Base-by-base conservation (phyloP, 2,888 invertebrate genomes). In the Tenthredo distinguenda region DNA sequence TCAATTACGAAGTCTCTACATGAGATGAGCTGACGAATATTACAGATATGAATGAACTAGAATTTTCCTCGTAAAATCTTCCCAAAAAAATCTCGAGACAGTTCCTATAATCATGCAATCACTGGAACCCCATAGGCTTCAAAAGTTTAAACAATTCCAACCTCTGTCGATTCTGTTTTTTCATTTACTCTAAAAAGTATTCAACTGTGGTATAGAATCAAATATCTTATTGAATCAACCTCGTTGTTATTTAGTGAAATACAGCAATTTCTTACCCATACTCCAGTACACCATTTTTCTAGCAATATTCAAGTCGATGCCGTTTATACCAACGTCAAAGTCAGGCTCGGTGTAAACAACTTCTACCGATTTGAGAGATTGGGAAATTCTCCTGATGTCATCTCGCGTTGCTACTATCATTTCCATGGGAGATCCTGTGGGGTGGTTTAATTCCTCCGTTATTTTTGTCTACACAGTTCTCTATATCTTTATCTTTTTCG, bases 231-330 rank as follows among this genome's bases (percentile, higher is more conserved):
- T 2, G 4, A 31, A 47, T 43, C 7, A n/a, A 85, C 62, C 40
- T 5, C 40, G 10, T 58, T 58, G 15, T 77, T 10, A n/a, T 31
- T n/a, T 62, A 10, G n/a, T 72, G 2, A 43, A 71, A 76, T 55
- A 34, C 40, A 43, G 3, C 10, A 9, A 58, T 15, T 18, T 84
- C 86, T 88, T 87, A 94, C 94, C 92, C 85, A 92, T 92, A 84
- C 92, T 93, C 93, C 94, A 96, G 89, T 95, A 96, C 10, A 95
- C 89, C 1, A 91, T 89, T 0, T 94, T 92, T 1, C 92, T 91
- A 7, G 89, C 89, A 26, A 94, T 89, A 86, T 95, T 94, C 12
- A 95, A 91, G 88, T 96, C 96, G 74, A 96, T 89, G 5, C 96
- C 95, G 7, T 93, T 93, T 77, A 96, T 94, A 84, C 89, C 88